phyloP scores from a whole-genome alignment of 1,140 invertebrate genomes.

The Trachymyrmex cornetzi region DNA sequence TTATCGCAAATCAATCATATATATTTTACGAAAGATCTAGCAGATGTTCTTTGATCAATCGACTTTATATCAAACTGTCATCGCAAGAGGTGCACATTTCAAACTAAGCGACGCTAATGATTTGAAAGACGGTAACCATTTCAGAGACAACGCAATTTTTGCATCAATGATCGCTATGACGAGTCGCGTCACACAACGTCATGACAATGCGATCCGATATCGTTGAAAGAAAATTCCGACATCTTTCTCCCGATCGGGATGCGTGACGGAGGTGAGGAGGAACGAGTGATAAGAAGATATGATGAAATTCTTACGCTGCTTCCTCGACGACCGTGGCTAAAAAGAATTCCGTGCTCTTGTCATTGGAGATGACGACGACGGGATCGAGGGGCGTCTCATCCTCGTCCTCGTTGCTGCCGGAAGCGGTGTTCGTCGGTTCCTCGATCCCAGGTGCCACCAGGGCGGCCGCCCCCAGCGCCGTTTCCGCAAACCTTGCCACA shows the following conservation, averaged over 20 bases:
- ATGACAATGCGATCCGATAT: constrained; percentile 46
- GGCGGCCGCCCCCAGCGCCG: constrained; percentile 90
- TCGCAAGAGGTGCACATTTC: constrained; percentile 10
- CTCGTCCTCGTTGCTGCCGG: constrained; percentile 95
- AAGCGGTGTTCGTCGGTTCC: constrained; percentile 95
- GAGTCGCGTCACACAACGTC: constrained; percentile 16
- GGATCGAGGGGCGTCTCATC: constrained; percentile 88
- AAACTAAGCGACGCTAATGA: not conserved
- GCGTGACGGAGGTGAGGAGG: not conserved
- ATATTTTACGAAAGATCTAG: not conserved
- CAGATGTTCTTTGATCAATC: constrained; percentile 7
- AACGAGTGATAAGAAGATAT: constrained; percentile 49
- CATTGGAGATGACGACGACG: constrained; percentile 92
- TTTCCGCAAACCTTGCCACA: constrained; percentile 92
- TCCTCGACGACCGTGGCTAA: constrained; percentile 94
- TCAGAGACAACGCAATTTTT: constrained; percentile 28
- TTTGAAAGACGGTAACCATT: constrained; percentile 3
- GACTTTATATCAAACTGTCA: not conserved
- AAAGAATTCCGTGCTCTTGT: constrained; percentile 96
- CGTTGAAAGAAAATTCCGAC: constrained; percentile 49
- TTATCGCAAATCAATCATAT: not conserved
- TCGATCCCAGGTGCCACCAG: constrained; percentile 89
- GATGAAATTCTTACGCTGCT: constrained; percentile 88
- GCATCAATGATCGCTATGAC: not conserved
- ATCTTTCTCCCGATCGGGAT: constrained; percentile 2